Conservation (phyloP, 2,797 vertebrate species). For the Megalops cyprinoides region DNA sequence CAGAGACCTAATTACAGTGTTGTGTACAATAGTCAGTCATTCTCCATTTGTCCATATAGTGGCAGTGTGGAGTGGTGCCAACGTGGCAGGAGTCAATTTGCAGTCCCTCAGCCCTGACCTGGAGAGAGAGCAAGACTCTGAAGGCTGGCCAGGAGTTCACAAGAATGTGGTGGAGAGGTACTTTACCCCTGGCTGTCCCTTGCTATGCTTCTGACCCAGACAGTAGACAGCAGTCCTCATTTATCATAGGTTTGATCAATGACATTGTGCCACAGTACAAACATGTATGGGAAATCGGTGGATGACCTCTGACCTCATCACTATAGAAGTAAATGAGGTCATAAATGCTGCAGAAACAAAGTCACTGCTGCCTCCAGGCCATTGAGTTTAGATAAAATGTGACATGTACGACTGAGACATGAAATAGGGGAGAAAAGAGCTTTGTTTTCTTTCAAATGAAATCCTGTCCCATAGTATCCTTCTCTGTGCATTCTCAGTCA, state of each 20-base stretch:
- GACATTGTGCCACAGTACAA: neutral
- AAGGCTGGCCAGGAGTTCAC: constrained; percentile 22
- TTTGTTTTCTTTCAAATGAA: neutral
- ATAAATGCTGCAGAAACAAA: constrained; percentile 11
- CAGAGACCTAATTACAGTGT: too few relatives aligned
- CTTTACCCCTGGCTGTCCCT: neutral
- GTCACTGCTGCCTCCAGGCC: neutral
- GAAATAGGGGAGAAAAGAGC: too few relatives aligned
- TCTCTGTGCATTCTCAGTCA: neutral
- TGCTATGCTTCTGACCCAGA: neutral
- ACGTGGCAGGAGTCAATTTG: constrained; percentile 45
- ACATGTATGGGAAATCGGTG: constrained; percentile 14
- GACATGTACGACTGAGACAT: too few relatives aligned
- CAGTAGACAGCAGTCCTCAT: neutral
- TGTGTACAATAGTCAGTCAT: neutral
- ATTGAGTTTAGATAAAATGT: too few relatives aligned
- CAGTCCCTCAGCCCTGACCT: constrained; percentile 15
- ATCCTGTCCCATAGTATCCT: neutral
- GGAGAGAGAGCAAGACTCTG: constrained; percentile 17
- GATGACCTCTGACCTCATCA: constrained; percentile 9
- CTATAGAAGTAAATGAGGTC: neutral
- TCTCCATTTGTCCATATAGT: constrained; percentile 20
- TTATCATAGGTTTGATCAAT: neutral
- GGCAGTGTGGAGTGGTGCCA: constrained; percentile 43
- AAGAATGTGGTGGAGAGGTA: neutral